A percentile compares a stretch with the other conserved stretches of the same genome.
These are phyloP conservation scores for Cirrhinus molitorella DNA, from an alignment of 2,797 vertebrate species.

Conservation along the genomic window DNA sequence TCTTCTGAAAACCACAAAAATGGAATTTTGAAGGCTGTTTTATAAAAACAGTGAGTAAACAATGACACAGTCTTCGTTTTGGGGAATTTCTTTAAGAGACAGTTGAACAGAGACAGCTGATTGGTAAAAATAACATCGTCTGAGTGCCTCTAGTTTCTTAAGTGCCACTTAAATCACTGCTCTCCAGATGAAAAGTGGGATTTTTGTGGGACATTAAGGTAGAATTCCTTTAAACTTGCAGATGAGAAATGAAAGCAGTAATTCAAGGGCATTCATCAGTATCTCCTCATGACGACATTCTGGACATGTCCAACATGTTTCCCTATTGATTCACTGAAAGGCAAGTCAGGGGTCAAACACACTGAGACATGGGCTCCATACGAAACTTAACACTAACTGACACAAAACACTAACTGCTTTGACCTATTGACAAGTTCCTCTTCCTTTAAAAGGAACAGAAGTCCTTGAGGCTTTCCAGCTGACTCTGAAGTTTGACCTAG, in stretches of 20 bases:
- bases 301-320: slow-evolving; percentile 12
- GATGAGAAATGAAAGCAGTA: not conserved
- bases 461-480: slow-evolving; percentile 40
- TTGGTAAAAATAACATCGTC: not conserved
- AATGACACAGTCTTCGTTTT: not conserved
- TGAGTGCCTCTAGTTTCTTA: not conserved
- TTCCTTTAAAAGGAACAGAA: slow-evolving; percentile 47
- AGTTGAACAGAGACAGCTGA: not conserved
- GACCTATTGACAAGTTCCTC: slow-evolving; percentile 56
- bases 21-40: not conserved
- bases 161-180: not conserved
- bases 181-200: not conserved
- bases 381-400: slow-evolving; percentile 33
- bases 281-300: not conserved
- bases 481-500: slow-evolving; percentile 13
- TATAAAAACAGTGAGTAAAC: not conserved
- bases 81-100: not conserved
- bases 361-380: slow-evolving; percentile 40
- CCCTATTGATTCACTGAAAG: slow-evolving; percentile 47
- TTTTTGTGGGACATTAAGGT: not conserved
- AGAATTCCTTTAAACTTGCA: not conserved
- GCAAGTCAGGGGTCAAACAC: slow-evolving; percentile 38
- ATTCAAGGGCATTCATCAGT: not conserved
- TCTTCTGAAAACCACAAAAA: not conserved
- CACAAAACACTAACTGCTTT: slow-evolving; percentile 37